Base-by-base conservation (phyloP, 2,797 vertebrate genomes). In the Ibycter americanus region DNA sequence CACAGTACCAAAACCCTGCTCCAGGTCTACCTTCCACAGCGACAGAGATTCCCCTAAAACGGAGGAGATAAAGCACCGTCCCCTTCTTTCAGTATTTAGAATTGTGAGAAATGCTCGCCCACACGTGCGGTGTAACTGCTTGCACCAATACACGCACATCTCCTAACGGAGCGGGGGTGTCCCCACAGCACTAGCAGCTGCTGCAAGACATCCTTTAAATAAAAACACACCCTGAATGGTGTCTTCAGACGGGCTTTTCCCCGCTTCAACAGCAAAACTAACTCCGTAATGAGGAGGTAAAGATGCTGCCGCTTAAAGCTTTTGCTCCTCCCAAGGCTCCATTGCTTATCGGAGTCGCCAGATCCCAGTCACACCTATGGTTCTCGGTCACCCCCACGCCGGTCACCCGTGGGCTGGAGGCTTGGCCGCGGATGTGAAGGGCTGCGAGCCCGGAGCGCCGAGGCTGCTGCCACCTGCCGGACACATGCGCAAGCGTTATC, bases 391-490 rank as follows among this genome's bases (percentile, higher is more conserved):
- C 55, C 25, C 15, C n/a, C n/a, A n/a, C n/a, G n/a, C n/a, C n/a
- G n/a, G n/a, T n/a, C n/a, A n/a, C n/a, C n/a, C n/a, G n/a, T n/a
- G n/a, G n/a, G n/a, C n/a, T n/a, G n/a, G n/a, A n/a, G 38, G 29
- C 15, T 67, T 31, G 34, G 61, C 11, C 40, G 36, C 9, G 29
- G 34, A 16, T 4, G 70, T 23, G 49, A 25, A 61, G 26, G 36
- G 29, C 59, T 17, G 68, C 73, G 76, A 63, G 44, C 40, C 44
- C n/a, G n/a, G n/a, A n/a, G n/a, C n/a, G n/a, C n/a, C n/a, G n/a
- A n/a, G n/a, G n/a, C n/a, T n/a, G n/a, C n/a, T 95, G 97, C 93
- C 94, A 95, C 63, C 94, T 97, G 25, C 93, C 72, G 96, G 96
- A 87, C 73, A 82, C 19, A 68, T 0, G 4, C 1, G 1, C 70